Percentiles rank a stretch among this genome's conserved stretches.
Evolutionary conservation across 2,888 invertebrate genomes (phyloP).

Genomic region (Noctua comes): DNA sequence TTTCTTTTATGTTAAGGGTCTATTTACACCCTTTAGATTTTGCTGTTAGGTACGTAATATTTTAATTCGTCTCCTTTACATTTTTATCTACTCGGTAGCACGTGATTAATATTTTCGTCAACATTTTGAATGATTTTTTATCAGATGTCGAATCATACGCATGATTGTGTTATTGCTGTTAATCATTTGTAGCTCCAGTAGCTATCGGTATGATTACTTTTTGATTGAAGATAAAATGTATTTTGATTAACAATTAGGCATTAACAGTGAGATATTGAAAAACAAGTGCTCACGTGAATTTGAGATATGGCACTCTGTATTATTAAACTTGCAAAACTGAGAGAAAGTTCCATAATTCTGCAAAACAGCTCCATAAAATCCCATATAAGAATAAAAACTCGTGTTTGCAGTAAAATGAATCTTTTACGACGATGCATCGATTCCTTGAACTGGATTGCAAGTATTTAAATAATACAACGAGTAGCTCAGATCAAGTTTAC

Average conservation of each 20-base stretch:
- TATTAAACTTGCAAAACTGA: conserved; percentile 12
- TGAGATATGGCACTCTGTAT: not conserved
- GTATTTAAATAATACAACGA: conserved; percentile 76
- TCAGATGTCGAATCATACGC: conserved; percentile 11
- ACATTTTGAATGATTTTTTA: not conserved
- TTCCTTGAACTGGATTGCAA: conserved; percentile 82
- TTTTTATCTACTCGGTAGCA: not conserved
- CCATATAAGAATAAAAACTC: conserved; percentile 40
- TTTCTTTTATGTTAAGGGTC: too few relatives aligned
- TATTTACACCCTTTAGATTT: too few relatives aligned
- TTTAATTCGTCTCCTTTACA: not conserved
- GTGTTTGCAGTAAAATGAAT: conserved; percentile 49
- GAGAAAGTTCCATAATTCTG: conserved; percentile 28
- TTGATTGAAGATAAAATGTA: conserved; percentile 14
- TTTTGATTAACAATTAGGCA: not conserved
- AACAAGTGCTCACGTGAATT: not conserved
- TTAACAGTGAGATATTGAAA: not conserved
- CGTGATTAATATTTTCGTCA: not conserved
- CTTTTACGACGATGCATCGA: conserved; percentile 56
- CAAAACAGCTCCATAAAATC: conserved; percentile 27
- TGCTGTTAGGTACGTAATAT: conserved; percentile 11
- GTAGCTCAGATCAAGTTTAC: conserved; percentile 70
- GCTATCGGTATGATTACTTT: conserved; percentile 8
- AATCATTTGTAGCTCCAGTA: conserved; percentile 25
- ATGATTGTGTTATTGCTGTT: not conserved